These are phyloP conservation scores for Plestiodon gilberti DNA, from an alignment of 2,113 vertebrate species.

Conservation along the genomic window DNA sequence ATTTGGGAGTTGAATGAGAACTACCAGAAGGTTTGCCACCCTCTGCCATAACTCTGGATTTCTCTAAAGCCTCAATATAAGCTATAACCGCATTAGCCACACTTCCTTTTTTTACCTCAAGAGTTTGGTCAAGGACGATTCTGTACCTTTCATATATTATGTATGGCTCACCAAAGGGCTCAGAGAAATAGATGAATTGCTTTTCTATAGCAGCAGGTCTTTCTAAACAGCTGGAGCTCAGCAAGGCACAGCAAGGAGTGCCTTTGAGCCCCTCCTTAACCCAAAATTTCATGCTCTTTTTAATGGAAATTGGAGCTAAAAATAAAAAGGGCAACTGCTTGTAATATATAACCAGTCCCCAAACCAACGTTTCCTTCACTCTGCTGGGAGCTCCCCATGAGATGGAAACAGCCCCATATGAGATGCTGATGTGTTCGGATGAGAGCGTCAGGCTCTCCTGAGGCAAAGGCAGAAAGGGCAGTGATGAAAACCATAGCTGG, in stretches of 20 bases:
- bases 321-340: slow-evolving; percentile 48
- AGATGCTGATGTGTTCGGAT: not conserved
- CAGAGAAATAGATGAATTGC: slow-evolving; percentile 36
- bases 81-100: not conserved
- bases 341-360: slow-evolving; percentile 17
- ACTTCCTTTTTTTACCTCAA: not conserved
- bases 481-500: slow-evolving; percentile 50
- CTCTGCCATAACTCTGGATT: too few species aligned
- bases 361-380: slow-evolving; percentile 43
- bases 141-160: slow-evolving; percentile 32
- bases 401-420: slow-evolving; percentile 39
- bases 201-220: slow-evolving; percentile 4
- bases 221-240: slow-evolving; percentile 32
- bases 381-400: slow-evolving; percentile 48
- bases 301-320: slow-evolving; percentile 20
- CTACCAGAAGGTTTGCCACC: too few species aligned
- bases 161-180: slow-evolving; percentile 3
- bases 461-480: slow-evolving; percentile 46
- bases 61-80: not conserved
- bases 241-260: slow-evolving; percentile 11
- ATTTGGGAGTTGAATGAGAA: too few species aligned
- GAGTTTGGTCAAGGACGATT: slow-evolving; percentile 10
- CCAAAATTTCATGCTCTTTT: slow-evolving; percentile 30
- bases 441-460: slow-evolving; percentile 43
- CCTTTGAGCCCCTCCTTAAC: slow-evolving; percentile 1